Evolutionary conservation across 1,140 invertebrate genomes (phyloP), one percentile per base, ranked within the genome.

Genomic region (Anthonomus grandis): DNA sequence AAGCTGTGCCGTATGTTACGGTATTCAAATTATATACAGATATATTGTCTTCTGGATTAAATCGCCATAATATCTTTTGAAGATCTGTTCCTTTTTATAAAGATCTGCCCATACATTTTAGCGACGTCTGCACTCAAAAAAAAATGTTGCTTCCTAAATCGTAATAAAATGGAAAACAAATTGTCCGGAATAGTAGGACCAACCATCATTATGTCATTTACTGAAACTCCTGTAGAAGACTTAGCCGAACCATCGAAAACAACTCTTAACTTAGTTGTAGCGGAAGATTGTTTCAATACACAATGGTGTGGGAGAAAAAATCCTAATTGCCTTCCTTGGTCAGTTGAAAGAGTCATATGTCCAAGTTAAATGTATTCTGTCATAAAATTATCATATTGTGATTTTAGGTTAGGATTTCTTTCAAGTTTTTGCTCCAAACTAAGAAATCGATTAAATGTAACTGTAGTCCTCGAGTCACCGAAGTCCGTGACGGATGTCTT

Each of bases 41-140:
- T 13, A 68, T 18, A 8, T 53, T 34, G 19, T 73, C 56, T 2
- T 58, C 34, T 2, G 27, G n/a, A 36, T 72, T 69, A 0, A 10
- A 3, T 36, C 70, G 58, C 71, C 72, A 76, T 1, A 75, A 4
- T 18, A 77, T 73, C 54, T 59, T 52, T 62, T 75, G 72, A 15
- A 69, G 62, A 22, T 68, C 42, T 34, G 34, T 67, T 54, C 13
- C 56, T 27, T 25, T 65, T 9, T 15, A 76, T 57, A 22, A 58
- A 15, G 1, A 75, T 64, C 51, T 73, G 68, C 6, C 69, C 46
- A 52, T 74, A 78, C 67, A 75, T 74, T 60, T 76, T 72, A 21
- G 50, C 61, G 13, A 77, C 68, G 51, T 78, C 77, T 3, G 67
- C 69, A 15, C 60, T 59, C n/a, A 78, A 58, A 18, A 70, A 70